Percentiles rank a stretch among this genome's conserved stretches.
These are phyloP conservation scores for Callimorpha dominula DNA, from an alignment of 2,888 invertebrate genomes.

Conservation along the genomic window DNA sequence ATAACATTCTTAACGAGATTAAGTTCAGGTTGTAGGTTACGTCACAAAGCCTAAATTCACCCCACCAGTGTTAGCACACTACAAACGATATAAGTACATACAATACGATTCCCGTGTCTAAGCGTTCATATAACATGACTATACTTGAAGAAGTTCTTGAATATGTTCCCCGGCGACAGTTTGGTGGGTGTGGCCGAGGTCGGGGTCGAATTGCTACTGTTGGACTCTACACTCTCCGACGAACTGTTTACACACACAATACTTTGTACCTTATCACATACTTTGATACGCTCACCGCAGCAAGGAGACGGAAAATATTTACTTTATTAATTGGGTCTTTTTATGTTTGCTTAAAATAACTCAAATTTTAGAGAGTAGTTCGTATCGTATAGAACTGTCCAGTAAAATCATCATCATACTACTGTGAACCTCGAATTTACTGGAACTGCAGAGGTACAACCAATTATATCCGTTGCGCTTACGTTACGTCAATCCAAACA, in stretches of 20 bases:
- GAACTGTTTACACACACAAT: slow-evolving; percentile 61
- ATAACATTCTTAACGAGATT: not conserved
- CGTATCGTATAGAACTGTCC: not conserved
- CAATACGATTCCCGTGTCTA: slow-evolving; percentile 56
- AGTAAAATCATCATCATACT: not conserved
- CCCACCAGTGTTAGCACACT: slow-evolving; percentile 8
- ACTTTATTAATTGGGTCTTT: not conserved
- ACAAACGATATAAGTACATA: slow-evolving; percentile 13
- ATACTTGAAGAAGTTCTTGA: slow-evolving; percentile 99
- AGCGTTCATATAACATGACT: slow-evolving; percentile 66
- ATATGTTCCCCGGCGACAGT: slow-evolving; percentile 95
- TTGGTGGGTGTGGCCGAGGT: slow-evolving; percentile 88
- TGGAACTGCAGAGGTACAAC: not conserved
- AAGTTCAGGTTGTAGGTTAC: not conserved
- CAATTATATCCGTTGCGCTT: no score
- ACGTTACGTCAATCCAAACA: no score
- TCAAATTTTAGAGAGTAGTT: not conserved
- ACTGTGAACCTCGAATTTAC: not conserved
- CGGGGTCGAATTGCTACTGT: slow-evolving; percentile 81
- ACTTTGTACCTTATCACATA: slow-evolving; percentile 25
- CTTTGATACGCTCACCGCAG: not conserved
- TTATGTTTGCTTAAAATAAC: not conserved
- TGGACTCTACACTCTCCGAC: slow-evolving; percentile 78
- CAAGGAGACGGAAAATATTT: not conserved
- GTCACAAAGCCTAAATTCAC: slow-evolving; percentile 1